Base-by-base conservation (phyloP, 2,888 invertebrate genomes). In the Hyalella azteca region DNA sequence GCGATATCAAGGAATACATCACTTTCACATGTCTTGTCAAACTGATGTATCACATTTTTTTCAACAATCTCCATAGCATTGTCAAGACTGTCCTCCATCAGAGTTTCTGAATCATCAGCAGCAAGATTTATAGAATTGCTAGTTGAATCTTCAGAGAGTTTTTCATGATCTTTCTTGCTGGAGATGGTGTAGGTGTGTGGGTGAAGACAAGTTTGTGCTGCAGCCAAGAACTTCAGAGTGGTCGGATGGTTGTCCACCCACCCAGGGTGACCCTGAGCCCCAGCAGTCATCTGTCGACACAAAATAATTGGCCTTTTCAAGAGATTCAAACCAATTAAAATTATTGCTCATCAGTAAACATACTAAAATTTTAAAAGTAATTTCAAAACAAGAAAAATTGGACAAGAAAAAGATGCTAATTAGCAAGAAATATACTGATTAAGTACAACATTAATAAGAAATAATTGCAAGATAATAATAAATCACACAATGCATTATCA, bases 211-310 rank as follows among this genome's bases (percentile, higher is more conserved):
- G 45, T 45, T 26, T 41, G 40, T 11, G 40, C 26, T n/a, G 75
- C 75, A 11, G 75, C 40, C 36, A 75, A 19, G 29, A 75, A 75
- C 36, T 75, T 75, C n/a, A 75, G 75, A 22, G 75, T 45, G 1
- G 75, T 75, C n/a, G 75, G 75, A 19, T 75, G 75, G 75, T 75
- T 75, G 75, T 75, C 41, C 41, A 75, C 75, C 75, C 75, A 75
- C 13, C 75, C 75, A 75, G 75, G 75, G 45, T 75, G 75, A 22
- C 75, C 75, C 45, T 75, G 75, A 45, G 75, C 40, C 36, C 75
- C 75, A 36, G 75, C 41, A 41, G 40, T 41, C 75, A 75, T 75
- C 45, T 41, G 26, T n/a, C n/a, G n/a, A n/a, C n/a, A n/a, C n/a
- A n/a, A n/a, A n/a, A n/a, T n/a, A n/a, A n/a, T n/a, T n/a, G n/a